phyloP scores from a whole-genome alignment of 2,797 vertebrate genomes.

The Lagorchestes hirsutus region DNA sequence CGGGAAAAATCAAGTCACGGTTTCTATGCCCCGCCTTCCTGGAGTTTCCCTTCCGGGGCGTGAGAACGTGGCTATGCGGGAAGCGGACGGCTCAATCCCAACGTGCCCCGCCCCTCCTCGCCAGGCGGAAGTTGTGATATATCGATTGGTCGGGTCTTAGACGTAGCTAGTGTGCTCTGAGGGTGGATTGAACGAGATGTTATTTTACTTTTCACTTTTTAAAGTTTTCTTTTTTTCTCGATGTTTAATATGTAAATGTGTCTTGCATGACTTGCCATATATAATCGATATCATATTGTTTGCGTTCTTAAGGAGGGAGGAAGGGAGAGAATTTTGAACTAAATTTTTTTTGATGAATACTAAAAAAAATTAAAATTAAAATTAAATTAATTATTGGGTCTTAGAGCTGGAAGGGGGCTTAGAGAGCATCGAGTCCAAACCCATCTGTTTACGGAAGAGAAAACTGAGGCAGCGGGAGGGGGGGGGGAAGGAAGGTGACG shows the following conservation, averaged over 20 bases:
- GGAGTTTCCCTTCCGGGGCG: background rate
- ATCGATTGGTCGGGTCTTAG: background rate
- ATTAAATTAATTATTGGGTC: background rate
- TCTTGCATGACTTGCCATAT: background rate
- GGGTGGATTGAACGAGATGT: rapidly evolving
- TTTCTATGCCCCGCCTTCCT: background rate
- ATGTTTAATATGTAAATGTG: background rate
- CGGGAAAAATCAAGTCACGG: background rate
- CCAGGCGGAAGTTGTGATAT: background rate
- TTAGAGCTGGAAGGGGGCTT: no score
- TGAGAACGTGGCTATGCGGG: background rate
- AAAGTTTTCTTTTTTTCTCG: background rate
- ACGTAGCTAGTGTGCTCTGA: no score
- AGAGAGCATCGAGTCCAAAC: background rate
- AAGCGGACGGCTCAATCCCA: background rate
- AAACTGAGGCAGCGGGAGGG: background rate
- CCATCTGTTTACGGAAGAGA: background rate
- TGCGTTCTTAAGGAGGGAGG: no score
- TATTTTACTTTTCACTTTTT: no score
- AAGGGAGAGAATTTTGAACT: background rate
- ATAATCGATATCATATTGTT: background rate
- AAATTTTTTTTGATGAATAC: background rate
- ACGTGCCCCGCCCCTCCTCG: background rate
- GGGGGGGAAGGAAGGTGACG: no score
- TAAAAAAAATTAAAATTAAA: background rate